phyloP scores from a whole-genome alignment of 2,888 invertebrate genomes.

The Pollenia angustigena region DNA sequence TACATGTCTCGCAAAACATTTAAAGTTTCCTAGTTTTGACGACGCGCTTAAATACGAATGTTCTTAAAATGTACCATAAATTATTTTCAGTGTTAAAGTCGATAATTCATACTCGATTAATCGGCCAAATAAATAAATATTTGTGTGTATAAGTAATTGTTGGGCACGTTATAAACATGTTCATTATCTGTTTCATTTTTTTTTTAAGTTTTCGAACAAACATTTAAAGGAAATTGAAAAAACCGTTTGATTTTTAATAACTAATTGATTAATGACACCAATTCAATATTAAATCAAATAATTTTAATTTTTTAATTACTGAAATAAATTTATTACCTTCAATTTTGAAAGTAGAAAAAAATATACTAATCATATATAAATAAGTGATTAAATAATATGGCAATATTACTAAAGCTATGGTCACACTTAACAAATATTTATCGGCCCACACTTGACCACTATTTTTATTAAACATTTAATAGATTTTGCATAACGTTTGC shows the following conservation, averaged over 20 bases:
- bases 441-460: no score
- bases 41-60: no score
- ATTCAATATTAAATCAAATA: conserved; percentile 40
- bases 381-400: no score
- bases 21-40: no score
- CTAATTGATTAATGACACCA: conserved; percentile 53
- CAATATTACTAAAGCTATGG: no score
- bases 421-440: no score
- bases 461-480: no score
- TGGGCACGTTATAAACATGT: neutral
- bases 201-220: neutral
- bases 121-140: neutral
- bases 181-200: neutral
- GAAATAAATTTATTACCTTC: conserved; percentile 11
- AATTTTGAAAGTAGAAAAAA: neutral
- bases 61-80: no score
- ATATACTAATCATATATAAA: no score
- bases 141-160: neutral
- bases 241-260: conserved; percentile 27
- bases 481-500: no score
- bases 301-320: conserved; percentile 58
- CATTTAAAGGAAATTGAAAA: conserved; percentile 3
- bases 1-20: no score
- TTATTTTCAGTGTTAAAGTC: neutral
- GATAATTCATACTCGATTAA: conserved; percentile 3